Evolutionary conservation across 2,888 invertebrate genomes (phyloP), one percentile per base, ranked within the genome.

Genomic region (Lasioglossum oenotherae): DNA sequence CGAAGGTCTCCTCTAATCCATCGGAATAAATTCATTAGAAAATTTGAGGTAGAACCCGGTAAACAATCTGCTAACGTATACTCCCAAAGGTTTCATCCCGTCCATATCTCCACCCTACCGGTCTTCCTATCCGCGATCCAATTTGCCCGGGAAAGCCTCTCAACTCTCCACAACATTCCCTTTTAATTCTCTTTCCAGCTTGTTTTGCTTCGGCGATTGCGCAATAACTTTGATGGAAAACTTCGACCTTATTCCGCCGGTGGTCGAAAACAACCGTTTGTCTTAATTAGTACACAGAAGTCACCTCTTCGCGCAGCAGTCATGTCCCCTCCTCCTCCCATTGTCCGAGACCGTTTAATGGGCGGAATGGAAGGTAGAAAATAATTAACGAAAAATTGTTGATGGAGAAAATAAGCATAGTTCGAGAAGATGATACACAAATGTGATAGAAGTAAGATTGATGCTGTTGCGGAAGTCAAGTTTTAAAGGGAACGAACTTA

Each of bases 201-300:
- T 19, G 31, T 44, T 41, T 27, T 12, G 14, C 49, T 27, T 73
- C 41, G 23, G 4, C 31, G 27, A 69, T 82, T 81, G 35, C 69
- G 44, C 5, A 27, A 27, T 46, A 82, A 82, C 38, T 69, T 31
- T 16, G 44, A 6, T 53, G 67, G 35, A 69, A 69, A 69, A 69
- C 41, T 57, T 46, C 23, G 41, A 4, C 46, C 6, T 16, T 16
- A 49, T 23, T 27, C 19, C 19, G 27, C 60, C 14, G 64, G 23
- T 69, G n/a, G 16, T 4, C 49, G 41, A 60, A 64, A 53, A 67
- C 10, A 44, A 35, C 12, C 27, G 53, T 46, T 75, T 35, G 49
- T 35, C 31, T 31, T 23, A 76, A 72, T 60, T 27, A 38, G 60
- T 60, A 72, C 78, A 64, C 71, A 72, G 72, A 74, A 75, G 79